A percentile compares a stretch with the other conserved stretches of the same genome.
Conservation (phyloP, 2,888 invertebrate species). For the Choreutis nemorana region DNA sequence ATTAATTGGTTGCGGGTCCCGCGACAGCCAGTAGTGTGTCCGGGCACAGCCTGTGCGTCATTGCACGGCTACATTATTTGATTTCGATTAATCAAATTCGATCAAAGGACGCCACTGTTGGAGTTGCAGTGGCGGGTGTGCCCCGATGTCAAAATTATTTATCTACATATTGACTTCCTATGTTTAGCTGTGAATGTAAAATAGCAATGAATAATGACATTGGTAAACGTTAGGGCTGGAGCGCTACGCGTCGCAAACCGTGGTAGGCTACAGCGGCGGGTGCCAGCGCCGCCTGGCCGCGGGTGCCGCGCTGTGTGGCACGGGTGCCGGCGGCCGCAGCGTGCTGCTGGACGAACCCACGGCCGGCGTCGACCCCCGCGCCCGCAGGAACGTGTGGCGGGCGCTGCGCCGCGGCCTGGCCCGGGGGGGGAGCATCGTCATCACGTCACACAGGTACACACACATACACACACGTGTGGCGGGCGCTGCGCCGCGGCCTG, state of each 20-base stretch:
- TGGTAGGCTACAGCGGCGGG: conserved; percentile 70
- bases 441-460: conserved; percentile 73
- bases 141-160: no score
- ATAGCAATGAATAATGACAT: no score
- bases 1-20: no score
- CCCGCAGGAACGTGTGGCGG: conserved; percentile 71
- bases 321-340: conserved; percentile 46
- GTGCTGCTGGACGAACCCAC: conserved; percentile 80
- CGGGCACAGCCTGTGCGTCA: no score
- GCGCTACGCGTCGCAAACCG: conserved; percentile 12
- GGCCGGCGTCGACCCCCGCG: conserved; percentile 74
- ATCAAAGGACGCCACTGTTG: neutral
- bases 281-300: conserved; percentile 68
- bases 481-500: no score
- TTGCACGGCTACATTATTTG: no score
- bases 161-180: no score
- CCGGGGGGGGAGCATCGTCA: conserved; percentile 66
- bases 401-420: conserved; percentile 60
- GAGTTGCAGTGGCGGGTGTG: no score
- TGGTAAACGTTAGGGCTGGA: conserved; percentile 16
- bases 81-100: no score
- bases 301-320: conserved; percentile 21
- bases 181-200: no score
- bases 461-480: neutral
- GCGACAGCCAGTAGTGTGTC: no score